phyloP scores from a whole-genome alignment of 2,113 vertebrate species.

The Mustelus asterias region DNA sequence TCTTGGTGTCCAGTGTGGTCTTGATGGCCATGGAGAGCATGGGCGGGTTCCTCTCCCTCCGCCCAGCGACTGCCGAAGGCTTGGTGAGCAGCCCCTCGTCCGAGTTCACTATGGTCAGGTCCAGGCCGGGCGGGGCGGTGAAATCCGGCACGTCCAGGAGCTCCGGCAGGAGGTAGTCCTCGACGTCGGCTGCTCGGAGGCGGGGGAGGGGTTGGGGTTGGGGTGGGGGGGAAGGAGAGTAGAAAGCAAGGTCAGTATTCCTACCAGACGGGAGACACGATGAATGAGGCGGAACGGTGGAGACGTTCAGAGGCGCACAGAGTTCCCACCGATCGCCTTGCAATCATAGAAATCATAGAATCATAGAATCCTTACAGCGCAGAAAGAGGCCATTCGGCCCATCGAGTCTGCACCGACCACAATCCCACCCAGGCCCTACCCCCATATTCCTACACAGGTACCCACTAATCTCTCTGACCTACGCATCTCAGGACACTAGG shows the following conservation, averaged over 20 bases:
- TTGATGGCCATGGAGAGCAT: constrained; percentile 82
- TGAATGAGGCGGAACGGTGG: not conserved
- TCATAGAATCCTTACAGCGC: too few relatives aligned
- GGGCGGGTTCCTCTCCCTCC: constrained; percentile 55
- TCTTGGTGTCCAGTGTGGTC: constrained; percentile 74
- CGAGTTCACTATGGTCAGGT: constrained; percentile 76
- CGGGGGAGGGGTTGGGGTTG: not conserved
- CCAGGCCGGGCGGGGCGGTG: constrained; percentile 60
- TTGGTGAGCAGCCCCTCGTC: constrained; percentile 68
- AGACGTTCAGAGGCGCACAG: too few relatives aligned
- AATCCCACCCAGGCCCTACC: too few relatives aligned
- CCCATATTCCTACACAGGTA: too few relatives aligned
- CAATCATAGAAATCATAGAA: too few relatives aligned
- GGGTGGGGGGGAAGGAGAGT: not conserved
- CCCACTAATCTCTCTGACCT: too few relatives aligned
- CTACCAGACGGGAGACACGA: not conserved
- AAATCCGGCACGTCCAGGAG: constrained; percentile 70
- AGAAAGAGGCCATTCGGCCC: too few relatives aligned
- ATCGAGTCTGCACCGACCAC: too few relatives aligned
- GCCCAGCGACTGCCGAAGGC: constrained; percentile 45
- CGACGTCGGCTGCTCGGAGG: constrained; percentile 58
- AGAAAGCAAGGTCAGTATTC: not conserved
- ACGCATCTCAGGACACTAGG: too few relatives aligned
- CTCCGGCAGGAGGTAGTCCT: constrained; percentile 59
- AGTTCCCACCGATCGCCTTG: not conserved